Conservation (phyloP, 2,113 vertebrate genomes). For the Martes martes region DNA sequence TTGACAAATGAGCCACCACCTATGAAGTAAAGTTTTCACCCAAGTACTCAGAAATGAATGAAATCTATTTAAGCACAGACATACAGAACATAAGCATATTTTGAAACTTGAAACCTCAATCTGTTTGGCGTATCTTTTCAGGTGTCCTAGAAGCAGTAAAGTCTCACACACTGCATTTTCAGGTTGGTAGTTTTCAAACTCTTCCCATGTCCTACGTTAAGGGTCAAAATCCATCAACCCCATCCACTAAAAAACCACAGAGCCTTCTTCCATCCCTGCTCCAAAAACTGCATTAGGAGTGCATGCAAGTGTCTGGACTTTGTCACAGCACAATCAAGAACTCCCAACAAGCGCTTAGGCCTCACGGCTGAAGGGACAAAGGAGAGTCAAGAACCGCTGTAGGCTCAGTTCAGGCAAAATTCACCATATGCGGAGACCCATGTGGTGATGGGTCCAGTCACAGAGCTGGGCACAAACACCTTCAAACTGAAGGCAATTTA, state of each 20-base stretch:
- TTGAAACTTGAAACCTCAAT: neutral
- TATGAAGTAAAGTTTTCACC: neutral
- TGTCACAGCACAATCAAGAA: neutral
- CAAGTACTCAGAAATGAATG: neutral
- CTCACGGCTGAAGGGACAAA: neutral
- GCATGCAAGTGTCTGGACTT: neutral
- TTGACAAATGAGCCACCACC: neutral
- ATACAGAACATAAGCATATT: neutral
- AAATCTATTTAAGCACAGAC: neutral
- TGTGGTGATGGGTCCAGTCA: neutral
- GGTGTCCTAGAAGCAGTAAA: neutral
- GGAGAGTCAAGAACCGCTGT: neutral
- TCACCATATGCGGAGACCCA: neutral
- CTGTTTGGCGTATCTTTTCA: neutral
- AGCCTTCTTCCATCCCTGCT: neutral
- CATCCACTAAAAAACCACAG: neutral
- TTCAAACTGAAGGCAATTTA: neutral
- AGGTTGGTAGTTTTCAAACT: neutral
- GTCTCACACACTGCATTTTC: neutral
- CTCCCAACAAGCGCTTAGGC: neutral
- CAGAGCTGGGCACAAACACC: neutral
- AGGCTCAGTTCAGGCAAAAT: neutral
- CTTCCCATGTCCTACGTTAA: neutral
- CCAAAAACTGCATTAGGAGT: neutral
- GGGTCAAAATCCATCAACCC: neutral